These are phyloP conservation scores for Dryas iulia DNA, from an alignment of 1,140 invertebrate genomes.

Conservation along the genomic window DNA sequence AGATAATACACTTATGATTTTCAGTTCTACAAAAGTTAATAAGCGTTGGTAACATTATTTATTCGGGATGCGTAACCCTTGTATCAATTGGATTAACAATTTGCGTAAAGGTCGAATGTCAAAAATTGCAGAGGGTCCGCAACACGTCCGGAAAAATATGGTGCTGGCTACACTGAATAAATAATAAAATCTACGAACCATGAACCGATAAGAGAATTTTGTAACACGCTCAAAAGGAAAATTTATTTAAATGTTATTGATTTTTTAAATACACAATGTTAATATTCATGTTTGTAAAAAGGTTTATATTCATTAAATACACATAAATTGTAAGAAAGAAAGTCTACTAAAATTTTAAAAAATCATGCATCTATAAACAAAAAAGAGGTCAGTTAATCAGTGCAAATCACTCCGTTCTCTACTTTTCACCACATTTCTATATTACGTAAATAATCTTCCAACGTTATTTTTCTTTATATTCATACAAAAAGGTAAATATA, in stretches of 20 bases:
- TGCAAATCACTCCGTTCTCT: no score
- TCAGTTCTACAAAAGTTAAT: constrained; percentile 5
- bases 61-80: constrained; percentile 26
- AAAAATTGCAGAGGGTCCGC: constrained; percentile 23
- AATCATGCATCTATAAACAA: no score
- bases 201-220: constrained; percentile 7
- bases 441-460: no score
- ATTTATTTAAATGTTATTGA: not conserved
- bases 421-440: no score
- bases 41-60: constrained; percentile 22
- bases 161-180: constrained; percentile 17
- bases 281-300: not conserved
- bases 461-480: no score
- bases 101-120: constrained; percentile 30
- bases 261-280: not conserved
- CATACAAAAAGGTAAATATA: no score
- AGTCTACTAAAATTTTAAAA: no score
- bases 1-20: not conserved
- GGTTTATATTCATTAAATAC: not conserved
- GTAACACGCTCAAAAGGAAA: not conserved
- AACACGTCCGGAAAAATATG: constrained; percentile 20
- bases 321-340: no score
- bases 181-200: constrained; percentile 4
- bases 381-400: no score
- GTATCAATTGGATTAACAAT: constrained; percentile 31